Base-by-base conservation (phyloP, 92 coral and sea anemone species). In the Palythoa grandis region DNA sequence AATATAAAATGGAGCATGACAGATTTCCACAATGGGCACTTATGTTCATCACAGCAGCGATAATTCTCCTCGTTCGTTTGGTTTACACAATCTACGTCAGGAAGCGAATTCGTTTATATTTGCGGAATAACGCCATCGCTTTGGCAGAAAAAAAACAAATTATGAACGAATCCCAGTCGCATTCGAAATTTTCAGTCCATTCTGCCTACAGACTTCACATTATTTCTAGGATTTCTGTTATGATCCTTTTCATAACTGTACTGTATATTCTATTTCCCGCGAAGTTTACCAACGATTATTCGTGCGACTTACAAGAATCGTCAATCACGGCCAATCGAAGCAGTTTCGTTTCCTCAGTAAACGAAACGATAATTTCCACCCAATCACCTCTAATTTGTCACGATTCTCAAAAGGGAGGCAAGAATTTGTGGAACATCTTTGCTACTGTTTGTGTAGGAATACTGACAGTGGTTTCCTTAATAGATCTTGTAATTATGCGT, bases 381-480 rank as follows among this genome's bases (percentile, higher is more conserved):
- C 23, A 56, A 5, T 7, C 9, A 53, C 82, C 47, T 56, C 14
- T 76, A 35, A 5, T 29, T 25, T 76, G 82, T 76, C 69, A 24
- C 7, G 40, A 76, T 67, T 25, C 52, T 53, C 66, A 56, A 29
- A 15, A 24, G 22, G n/a, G 4, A 15, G 63, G 52, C n/a, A 76
- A 56, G 50, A 76, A 76, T 56, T 13, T 54, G 66, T 76, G 82
- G 82, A 76, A 76, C 66, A 25, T 53, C 23, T 53, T 76, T 17
- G 63, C 68, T 13, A 23, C 68, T 12, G 68, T 54, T 19, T 24
- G 38, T 76, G 17, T 76, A 12, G 23, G 3, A 25, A 9, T 56
- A 23, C 17, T 56, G 67, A 11, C 53, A 52, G 35, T 29, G 35
- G 35, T 5, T 52, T 14, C 2, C 23, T 56, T 76, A 29, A 76